phyloP scores from a whole-genome alignment of 2,888 invertebrate genomes.

The Vesta saturnalis region DNA sequence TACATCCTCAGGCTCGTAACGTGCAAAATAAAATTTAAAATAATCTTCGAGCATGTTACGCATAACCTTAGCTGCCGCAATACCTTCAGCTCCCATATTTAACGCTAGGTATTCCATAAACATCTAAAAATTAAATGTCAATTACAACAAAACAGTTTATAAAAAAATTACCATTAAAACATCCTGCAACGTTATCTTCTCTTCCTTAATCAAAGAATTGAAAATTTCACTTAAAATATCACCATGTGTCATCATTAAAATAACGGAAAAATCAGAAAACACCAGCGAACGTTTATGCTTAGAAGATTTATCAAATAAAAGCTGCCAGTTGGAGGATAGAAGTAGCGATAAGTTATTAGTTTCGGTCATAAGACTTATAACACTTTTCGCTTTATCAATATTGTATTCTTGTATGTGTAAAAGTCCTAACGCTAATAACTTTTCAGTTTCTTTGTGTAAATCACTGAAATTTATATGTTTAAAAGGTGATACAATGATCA shows the following conservation, averaged over 20 bases:
- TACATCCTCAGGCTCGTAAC: slow-evolving; percentile 54
- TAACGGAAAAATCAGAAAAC: slow-evolving; percentile 67
- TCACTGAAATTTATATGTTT: slow-evolving; percentile 56
- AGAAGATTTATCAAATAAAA: slow-evolving; percentile 64
- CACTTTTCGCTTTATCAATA: slow-evolving; percentile 61
- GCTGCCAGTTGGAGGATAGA: slow-evolving; percentile 63
- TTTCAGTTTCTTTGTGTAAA: slow-evolving; percentile 55
- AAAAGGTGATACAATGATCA: neutral
- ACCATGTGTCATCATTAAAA: slow-evolving; percentile 64
- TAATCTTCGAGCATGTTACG: slow-evolving; percentile 65
- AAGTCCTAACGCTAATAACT: slow-evolving; percentile 62
- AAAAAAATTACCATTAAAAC: slow-evolving; percentile 54
- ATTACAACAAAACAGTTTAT: neutral
- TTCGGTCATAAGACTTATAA: slow-evolving; percentile 48
- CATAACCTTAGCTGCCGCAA: slow-evolving; percentile 63
- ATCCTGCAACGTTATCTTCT: slow-evolving; percentile 61
- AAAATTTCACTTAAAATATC: slow-evolving; percentile 63
- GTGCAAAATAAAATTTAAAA: slow-evolving; percentile 58
- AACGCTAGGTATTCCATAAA: slow-evolving; percentile 74
- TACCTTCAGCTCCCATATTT: slow-evolving; percentile 68
- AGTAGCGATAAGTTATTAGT: slow-evolving; percentile 59
- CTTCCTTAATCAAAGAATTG: slow-evolving; percentile 62
- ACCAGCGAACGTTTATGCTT: slow-evolving; percentile 59
- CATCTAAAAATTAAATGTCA: slow-evolving; percentile 59
- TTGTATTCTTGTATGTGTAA: slow-evolving; percentile 66